Evolutionary conservation across 2,113 vertebrate genomes (phyloP).

Genomic region (Tenebrosternarchus preto): DNA sequence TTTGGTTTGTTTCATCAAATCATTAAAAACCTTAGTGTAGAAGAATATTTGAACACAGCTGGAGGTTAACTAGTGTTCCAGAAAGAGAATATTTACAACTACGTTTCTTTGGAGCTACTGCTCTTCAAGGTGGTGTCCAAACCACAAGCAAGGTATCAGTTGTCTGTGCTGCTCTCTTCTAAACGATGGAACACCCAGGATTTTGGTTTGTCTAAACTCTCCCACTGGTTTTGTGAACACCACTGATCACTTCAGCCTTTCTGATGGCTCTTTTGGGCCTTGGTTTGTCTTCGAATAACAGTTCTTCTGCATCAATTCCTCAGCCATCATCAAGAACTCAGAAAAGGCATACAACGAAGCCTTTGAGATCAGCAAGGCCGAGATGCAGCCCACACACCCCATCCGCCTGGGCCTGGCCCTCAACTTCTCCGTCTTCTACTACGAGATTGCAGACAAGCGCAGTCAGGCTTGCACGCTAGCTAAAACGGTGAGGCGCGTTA

Average conservation of each 20-base stretch:
- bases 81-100: neutral
- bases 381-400: constrained; percentile 93
- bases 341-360: constrained; percentile 87
- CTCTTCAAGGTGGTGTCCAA: too few species aligned
- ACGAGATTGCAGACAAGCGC: constrained; percentile 91
- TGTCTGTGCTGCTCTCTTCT: neutral
- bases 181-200: neutral
- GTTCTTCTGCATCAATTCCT: neutral
- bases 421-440: constrained; percentile 97
- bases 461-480: constrained; percentile 89
- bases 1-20: too few species aligned
- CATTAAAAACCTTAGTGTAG: too few species aligned
- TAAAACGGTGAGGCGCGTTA: constrained; percentile 86
- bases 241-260: neutral
- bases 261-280: neutral
- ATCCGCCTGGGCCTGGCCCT: constrained; percentile 96
- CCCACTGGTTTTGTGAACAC: neutral
- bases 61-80: neutral
- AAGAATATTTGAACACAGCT: neutral
- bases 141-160: too few species aligned
- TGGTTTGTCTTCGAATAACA: too few species aligned
- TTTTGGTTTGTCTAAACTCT: too few species aligned
- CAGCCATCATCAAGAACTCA: constrained; percentile 83
- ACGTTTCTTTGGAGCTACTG: too few species aligned
- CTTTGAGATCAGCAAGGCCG: constrained; percentile 86